Evolutionary conservation across 1,140 invertebrate genomes (phyloP).

Genomic region (Himalopsyche phryganea): DNA sequence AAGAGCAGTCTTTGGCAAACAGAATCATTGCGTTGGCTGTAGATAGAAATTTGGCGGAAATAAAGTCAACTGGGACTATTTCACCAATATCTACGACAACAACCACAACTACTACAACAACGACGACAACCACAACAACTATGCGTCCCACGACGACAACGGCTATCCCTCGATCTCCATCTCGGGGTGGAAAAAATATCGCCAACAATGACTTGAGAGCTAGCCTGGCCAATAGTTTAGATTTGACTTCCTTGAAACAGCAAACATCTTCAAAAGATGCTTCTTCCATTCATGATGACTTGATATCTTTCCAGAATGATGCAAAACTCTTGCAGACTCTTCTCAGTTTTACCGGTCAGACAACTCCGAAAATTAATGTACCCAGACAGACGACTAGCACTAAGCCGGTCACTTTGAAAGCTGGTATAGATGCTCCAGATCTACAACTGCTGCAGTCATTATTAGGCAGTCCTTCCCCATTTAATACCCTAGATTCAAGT

Average conservation of each 20-base stretch:
- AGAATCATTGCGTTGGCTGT: conserved; percentile 51
- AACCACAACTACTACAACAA: conserved; percentile 24
- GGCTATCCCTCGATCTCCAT: conserved; percentile 32
- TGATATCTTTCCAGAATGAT: conserved; percentile 50
- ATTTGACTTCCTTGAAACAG: conserved; percentile 7
- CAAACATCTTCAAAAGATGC: conserved; percentile 14
- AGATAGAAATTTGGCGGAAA: conserved; percentile 49
- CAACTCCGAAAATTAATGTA: conserved; percentile 48
- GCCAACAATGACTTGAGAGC: conserved; percentile 9
- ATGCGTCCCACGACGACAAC: conserved; percentile 36
- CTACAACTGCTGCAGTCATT: conserved; percentile 42
- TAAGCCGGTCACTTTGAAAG: conserved; percentile 26
- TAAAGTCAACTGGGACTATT: conserved; percentile 37
- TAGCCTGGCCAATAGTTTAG: conserved; percentile 8
- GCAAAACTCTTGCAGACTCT: conserved; percentile 49
- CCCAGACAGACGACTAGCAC: conserved; percentile 40
- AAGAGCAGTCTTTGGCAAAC: conserved; percentile 48
- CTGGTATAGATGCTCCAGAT: conserved; percentile 39
- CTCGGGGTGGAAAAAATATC: conserved; percentile 32
- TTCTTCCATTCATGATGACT: conserved; percentile 49
- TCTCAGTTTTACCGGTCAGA: conserved; percentile 49
- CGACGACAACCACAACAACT: conserved; percentile 22
- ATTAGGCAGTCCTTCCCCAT: conserved; percentile 40
- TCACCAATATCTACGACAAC: conserved; percentile 20
- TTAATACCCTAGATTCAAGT: conserved; percentile 37